Conservation (phyloP, 2,113 vertebrate genomes). For the Pangasianodon hypophthalmus region DNA sequence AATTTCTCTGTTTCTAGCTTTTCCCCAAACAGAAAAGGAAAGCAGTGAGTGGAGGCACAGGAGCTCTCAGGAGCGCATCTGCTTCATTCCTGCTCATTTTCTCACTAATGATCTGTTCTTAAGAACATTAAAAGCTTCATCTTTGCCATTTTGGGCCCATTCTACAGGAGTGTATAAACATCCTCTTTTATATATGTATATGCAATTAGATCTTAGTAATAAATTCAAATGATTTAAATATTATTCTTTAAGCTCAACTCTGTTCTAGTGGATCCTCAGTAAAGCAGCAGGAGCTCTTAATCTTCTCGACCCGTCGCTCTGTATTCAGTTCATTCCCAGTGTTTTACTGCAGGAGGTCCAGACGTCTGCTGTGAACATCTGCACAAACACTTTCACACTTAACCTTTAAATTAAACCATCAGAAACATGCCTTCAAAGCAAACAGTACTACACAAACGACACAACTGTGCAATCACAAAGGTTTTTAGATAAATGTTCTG, state of each 20-base stretch:
- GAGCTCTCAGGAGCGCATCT: no score
- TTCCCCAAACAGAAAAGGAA: no score
- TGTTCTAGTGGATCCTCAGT: neutral
- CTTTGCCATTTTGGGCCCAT: no score
- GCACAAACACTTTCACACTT: slow-evolving; percentile 7
- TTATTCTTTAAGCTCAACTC: neutral
- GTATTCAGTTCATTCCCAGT: neutral
- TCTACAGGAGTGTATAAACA: neutral
- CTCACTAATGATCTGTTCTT: no score
- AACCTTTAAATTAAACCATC: neutral
- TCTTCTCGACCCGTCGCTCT: neutral
- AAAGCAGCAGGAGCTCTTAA: neutral
- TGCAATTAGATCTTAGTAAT: neutral
- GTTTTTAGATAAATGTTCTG: neutral
- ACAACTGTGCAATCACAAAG: neutral
- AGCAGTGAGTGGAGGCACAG: no score
- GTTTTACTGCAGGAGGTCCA: slow-evolving; percentile 22
- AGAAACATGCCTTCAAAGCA: neutral
- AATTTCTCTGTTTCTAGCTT: no score
- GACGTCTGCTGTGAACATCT: slow-evolving; percentile 32
- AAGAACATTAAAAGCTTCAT: no score
- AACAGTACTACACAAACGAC: neutral
- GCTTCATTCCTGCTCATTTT: no score
- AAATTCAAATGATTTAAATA: neutral
- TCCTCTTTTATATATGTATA: neutral